Evolutionary conservation across 2,888 invertebrate genomes (phyloP).

Genomic region (Morpho achilles): DNA sequence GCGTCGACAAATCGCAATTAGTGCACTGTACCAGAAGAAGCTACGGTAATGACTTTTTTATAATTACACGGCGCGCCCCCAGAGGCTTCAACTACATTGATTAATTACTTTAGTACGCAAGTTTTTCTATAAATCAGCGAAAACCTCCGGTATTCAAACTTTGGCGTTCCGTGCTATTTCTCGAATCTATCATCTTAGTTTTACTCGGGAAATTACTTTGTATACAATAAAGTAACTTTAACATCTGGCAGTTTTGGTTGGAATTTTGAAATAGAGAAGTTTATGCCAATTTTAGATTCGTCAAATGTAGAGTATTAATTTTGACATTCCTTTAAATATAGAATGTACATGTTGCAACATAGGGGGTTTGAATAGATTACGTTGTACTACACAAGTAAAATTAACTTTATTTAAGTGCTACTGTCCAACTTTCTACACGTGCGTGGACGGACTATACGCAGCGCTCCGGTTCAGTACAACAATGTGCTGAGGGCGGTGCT

Average conservation of each 20-base stretch:
- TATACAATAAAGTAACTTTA: slow-evolving; percentile 15
- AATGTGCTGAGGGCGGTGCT: too few relatives aligned
- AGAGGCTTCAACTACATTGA: slow-evolving; percentile 19
- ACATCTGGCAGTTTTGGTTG: background rate
- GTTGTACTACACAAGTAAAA: too few relatives aligned
- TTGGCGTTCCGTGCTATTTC: slow-evolving; percentile 26
- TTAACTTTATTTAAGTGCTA: too few relatives aligned
- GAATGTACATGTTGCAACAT: too few relatives aligned
- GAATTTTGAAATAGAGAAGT: too few relatives aligned
- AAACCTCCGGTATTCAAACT: slow-evolving; percentile 29
- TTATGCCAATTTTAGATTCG: too few relatives aligned
- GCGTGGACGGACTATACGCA: too few relatives aligned
- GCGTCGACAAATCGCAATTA: slow-evolving; percentile 9
- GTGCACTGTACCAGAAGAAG: slow-evolving; percentile 5
- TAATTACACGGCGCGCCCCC: slow-evolving; percentile 10
- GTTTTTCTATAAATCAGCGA: slow-evolving; percentile 29
- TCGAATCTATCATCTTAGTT: slow-evolving; percentile 19
- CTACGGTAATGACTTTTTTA: slow-evolving; percentile 11
- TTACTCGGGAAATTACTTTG: slow-evolving; percentile 20
- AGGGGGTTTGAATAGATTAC: too few relatives aligned
- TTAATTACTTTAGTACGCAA: slow-evolving; percentile 28
- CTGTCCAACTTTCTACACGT: too few relatives aligned
- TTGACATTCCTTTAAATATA: too few relatives aligned
- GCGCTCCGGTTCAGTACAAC: too few relatives aligned
- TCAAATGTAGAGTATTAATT: too few relatives aligned